Evolutionary conservation across 2,888 invertebrate species (phyloP).

Genomic region (Drosophila prolongata): DNA sequence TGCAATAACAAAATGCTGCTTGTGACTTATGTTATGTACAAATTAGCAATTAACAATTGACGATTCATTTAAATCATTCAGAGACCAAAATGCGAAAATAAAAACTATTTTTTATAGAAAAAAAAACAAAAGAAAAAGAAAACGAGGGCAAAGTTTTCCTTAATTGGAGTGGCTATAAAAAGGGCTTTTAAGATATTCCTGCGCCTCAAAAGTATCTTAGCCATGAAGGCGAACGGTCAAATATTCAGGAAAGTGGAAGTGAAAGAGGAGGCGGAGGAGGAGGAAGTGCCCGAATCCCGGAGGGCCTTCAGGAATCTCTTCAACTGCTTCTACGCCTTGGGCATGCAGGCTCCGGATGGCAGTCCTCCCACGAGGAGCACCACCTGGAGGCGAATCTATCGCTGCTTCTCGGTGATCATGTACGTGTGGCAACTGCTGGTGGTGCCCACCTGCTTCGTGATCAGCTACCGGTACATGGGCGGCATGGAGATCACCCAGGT

Average conservation of each 20-base stretch:
- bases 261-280: background rate
- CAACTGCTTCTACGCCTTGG: conserved; percentile 31
- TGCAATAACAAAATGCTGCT: conserved; percentile 68
- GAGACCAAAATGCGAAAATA: conserved; percentile 59
- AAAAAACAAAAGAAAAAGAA: conserved; percentile 9
- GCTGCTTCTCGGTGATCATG: conserved; percentile 9
- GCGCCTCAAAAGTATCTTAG: background rate
- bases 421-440: conserved; percentile 38
- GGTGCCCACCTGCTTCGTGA: conserved; percentile 36
- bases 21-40: conserved; percentile 75
- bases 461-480: conserved; percentile 33
- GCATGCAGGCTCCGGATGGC: conserved; percentile 36
- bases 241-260: background rate
- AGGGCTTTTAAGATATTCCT: fast-evolving
- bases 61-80: conserved; percentile 64
- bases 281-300: conserved; percentile 8
- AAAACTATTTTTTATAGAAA: conserved; percentile 54
- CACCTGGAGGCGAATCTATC: conserved; percentile 14
- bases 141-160: background rate
- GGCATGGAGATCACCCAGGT: conserved; percentile 55
- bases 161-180: conserved; percentile 19
- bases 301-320: conserved; percentile 24
- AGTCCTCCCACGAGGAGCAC: conserved; percentile 7
- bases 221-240: conserved; percentile 1
- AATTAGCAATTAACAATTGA: conserved; percentile 70